Evolutionary conservation across 2,888 invertebrate species (phyloP), one percentile per base, ranked within the genome.

Genomic region (Macroteleia sp.): DNA sequence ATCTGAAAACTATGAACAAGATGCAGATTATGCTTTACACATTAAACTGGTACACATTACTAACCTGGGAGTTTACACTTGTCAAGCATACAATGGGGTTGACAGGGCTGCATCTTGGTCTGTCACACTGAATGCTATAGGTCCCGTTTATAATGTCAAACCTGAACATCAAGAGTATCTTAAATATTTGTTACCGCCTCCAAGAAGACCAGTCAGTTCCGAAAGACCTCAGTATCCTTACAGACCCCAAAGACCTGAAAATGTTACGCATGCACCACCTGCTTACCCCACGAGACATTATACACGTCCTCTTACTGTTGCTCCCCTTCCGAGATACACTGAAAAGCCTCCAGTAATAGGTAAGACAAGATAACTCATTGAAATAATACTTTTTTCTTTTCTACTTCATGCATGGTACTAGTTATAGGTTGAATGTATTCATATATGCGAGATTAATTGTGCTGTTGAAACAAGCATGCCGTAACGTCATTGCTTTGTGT

Each of bases 21-120:
- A 94, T 74, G 93, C 94, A 57, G 96, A 95, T 84, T 95, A 94
- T 90, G 94, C 96, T 1, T 92, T 98, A 44, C 93, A 94, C 73
- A 96, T 98, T 86, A 93, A 94, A 57, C 92, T 94, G 0, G 94
- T 98, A 10, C 93, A 94, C 30, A 86, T 95, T 16, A 93, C 94
- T 4, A 96, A 96, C 85, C 93, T 97, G 57, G 98, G 98, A 3
- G 93, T 95, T 52, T 98, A 98, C 92, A 95, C 95, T 4, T 98
- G 98, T 88, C 96, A 96, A 87, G 98, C 97, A 3, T 98, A 96
- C 91, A 98, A 98, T 88, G 97, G 96, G 1, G 89, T 94, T 6
- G 95, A 95, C 9, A 94, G 94, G 82, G 95, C 97, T 3, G 95
- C 95, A 0, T 95, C 96, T 46, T 96, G 96, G 94, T 93, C 95